Base-by-base conservation (phyloP, 1,140 invertebrate genomes). In the Drosophila willistoni region DNA sequence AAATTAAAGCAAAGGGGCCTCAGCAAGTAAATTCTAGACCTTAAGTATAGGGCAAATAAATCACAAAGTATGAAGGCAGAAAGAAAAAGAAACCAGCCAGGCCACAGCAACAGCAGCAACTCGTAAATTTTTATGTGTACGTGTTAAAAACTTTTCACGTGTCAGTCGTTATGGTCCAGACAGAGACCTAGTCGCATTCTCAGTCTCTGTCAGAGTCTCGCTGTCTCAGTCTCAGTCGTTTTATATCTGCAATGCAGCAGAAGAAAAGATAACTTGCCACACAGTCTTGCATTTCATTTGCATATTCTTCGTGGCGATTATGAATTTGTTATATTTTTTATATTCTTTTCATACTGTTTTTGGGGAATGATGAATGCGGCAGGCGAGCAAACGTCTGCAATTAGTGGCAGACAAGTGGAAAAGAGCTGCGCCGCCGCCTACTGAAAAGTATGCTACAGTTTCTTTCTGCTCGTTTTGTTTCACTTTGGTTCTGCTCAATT, bases 71-170 rank as follows among this genome's bases (percentile, higher is more conserved):
- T 59, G 60, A 54, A 34, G 44, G 62, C 14, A 33, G 25, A 7
- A 65, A 65, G 33, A 33, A 55, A 64, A 42, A 41, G 10, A 6
- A 41, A 41, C 9, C 41, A 47, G 17, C 44, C 17, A 47, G 44
- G 44, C 17, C 44, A 51, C 17, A 51, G 17, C 44, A 51, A 51
- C 44, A 39, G 36, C 17, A 64, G 70, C 69, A 62, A 65, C 62
- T 73, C 70, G 69, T 77, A 77, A 70, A 73, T 73, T 81, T 77
- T 60, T 62, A 56, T 63, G 80, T 82, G 79, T 81, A 74, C 72
- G 75, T 81, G 82, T 73, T 86, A 69, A 73, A 71, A 72, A 86
- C 67, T 79, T 78, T 76, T 81, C 82, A 87, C 79, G 83, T 79
- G 83, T 82, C 78, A 77, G 82, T 81, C 82, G 81, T 85, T 81